Conservation (phyloP, 2,113 vertebrate species). For the Pteruthius melanotis region DNA sequence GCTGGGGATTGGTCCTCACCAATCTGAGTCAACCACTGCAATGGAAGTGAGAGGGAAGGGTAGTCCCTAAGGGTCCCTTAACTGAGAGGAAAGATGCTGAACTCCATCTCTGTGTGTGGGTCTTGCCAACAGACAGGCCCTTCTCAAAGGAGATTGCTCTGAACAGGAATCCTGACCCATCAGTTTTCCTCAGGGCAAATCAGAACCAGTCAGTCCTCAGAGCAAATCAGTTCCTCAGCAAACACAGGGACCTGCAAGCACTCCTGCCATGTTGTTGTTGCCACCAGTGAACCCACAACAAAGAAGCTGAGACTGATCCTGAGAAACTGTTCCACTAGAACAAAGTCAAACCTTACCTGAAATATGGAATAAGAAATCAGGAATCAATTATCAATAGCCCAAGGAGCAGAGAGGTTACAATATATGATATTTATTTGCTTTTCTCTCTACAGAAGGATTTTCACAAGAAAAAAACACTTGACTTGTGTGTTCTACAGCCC, state of each 20-base stretch:
- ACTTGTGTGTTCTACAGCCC: neutral
- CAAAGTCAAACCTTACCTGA: neutral
- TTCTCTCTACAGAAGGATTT: neutral
- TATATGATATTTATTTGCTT: neutral
- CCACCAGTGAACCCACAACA: neutral
- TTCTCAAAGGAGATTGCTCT: neutral
- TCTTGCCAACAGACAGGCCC: neutral
- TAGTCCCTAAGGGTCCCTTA: neutral
- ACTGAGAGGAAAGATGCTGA: neutral
- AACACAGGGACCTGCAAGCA: neutral
- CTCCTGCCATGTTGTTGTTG: neutral
- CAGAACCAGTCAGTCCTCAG: neutral
- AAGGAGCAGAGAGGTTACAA: neutral
- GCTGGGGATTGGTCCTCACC: neutral
- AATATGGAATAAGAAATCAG: neutral
- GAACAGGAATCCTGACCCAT: neutral
- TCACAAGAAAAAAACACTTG: constrained; percentile 22
- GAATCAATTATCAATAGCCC: neutral
- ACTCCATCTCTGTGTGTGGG: neutral
- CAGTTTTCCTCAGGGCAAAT: neutral
- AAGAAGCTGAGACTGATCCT: neutral
- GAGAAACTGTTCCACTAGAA: neutral
- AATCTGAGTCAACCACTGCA: neutral
- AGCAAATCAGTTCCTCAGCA: neutral
- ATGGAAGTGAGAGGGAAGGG: neutral